A percentile compares a stretch with the other conserved stretches of the same genome.
These are phyloP conservation scores for Ia io DNA, from an alignment of 2,113 vertebrate species.

Conservation along the genomic window DNA sequence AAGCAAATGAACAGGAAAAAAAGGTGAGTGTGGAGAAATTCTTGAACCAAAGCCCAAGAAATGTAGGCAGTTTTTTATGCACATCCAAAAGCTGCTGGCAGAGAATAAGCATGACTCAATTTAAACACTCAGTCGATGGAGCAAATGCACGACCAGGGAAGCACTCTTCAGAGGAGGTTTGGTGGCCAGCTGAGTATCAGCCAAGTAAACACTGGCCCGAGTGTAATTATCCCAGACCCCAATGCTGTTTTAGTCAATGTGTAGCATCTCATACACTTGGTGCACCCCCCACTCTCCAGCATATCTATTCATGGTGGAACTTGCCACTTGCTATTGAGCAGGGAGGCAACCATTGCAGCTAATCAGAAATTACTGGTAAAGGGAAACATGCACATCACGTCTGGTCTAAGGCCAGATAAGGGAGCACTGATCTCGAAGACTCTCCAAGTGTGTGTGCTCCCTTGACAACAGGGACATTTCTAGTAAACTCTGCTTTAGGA, in stretches of 20 bases:
- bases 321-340: background rate
- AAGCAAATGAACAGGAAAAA: background rate
- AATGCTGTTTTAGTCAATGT: background rate
- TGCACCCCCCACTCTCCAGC: background rate
- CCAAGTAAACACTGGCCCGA: background rate
- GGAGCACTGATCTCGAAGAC: background rate
- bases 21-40: background rate
- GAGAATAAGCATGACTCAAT: background rate
- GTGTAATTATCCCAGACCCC: background rate
- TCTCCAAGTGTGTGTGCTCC: background rate
- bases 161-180: background rate
- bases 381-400: background rate
- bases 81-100: background rate
- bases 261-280: background rate
- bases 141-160: background rate
- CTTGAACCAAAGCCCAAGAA: background rate
- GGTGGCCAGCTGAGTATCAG: background rate
- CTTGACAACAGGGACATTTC: background rate
- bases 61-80: background rate
- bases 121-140: background rate
- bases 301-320: background rate
- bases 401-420: background rate
- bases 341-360: background rate
- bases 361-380: background rate
- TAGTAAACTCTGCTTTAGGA: background rate